Evolutionary conservation across 1,140 invertebrate species (phyloP).

Genomic region (Atta cephalotes): DNA sequence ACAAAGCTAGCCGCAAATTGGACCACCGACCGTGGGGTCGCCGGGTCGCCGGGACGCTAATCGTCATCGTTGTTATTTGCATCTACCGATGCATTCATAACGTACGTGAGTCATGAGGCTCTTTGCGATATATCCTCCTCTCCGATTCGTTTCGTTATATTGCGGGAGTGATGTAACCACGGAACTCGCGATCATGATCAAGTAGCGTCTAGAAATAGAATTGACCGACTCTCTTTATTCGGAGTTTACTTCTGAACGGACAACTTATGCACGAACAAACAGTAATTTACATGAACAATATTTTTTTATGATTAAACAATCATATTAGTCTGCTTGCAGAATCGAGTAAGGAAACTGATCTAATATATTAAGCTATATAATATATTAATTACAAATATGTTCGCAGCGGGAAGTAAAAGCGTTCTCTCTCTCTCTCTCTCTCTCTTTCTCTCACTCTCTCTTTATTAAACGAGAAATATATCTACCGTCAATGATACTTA

Average conservation of each 20-base stretch:
- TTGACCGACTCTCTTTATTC: constrained; percentile 66
- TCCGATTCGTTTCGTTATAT: constrained; percentile 38
- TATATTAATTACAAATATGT: constrained; percentile 21
- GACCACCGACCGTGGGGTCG: constrained; percentile 79
- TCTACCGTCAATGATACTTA: neutral
- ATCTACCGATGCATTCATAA: constrained; percentile 73
- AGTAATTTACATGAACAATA: neutral
- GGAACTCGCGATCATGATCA: neutral
- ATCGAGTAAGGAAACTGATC: neutral
- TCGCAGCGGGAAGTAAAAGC: constrained; percentile 4
- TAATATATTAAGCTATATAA: neutral
- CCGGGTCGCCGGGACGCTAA: constrained; percentile 76
- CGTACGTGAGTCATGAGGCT: neutral
- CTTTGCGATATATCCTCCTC: constrained; percentile 1
- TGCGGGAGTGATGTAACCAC: constrained; percentile 54
- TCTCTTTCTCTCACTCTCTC: neutral
- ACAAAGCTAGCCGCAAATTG: constrained; percentile 82
- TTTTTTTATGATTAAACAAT: neutral
- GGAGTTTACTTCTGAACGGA: constrained; percentile 23
- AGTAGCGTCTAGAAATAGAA: constrained; percentile 68
- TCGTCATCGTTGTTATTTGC: constrained; percentile 78
- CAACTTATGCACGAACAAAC: neutral
- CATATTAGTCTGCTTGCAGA: neutral
- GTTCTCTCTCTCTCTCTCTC: neutral
- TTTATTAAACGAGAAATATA: constrained; percentile 28